Evolutionary conservation across 2,113 vertebrate genomes (phyloP).

Genomic region (Glaucidium brasilianum): DNA sequence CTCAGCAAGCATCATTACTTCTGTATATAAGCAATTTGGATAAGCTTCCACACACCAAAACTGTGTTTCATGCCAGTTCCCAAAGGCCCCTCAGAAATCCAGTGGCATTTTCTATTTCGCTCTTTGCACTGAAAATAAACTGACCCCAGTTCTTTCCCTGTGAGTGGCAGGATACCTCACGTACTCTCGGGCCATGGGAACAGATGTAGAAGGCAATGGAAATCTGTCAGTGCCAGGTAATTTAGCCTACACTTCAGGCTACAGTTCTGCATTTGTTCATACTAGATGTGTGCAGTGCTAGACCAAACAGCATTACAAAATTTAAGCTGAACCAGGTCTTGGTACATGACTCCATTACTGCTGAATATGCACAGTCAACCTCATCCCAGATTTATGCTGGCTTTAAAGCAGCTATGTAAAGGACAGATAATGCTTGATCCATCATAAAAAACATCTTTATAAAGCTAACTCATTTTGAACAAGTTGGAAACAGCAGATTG

Average conservation of each 20-base stretch:
- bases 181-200: background rate
- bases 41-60: background rate
- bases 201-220: background rate
- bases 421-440: background rate
- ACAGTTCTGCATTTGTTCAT: background rate
- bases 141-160: background rate
- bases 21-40: background rate
- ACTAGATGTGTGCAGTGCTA: background rate
- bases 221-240: slow-evolving; percentile 22
- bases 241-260: background rate
- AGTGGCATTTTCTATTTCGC: background rate
- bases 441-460: background rate
- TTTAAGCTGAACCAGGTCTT: background rate
- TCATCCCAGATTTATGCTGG: background rate
- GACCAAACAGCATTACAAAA: background rate
- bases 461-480: background rate
- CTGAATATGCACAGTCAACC: background rate
- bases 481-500: background rate
- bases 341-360: background rate
- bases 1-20: background rate
- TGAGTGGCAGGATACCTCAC: background rate
- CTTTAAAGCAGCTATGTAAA: background rate
- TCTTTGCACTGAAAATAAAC: background rate
- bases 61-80: background rate
- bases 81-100: background rate